Conservation (phyloP, 2,888 invertebrate species). For the Acleris sparsana region DNA sequence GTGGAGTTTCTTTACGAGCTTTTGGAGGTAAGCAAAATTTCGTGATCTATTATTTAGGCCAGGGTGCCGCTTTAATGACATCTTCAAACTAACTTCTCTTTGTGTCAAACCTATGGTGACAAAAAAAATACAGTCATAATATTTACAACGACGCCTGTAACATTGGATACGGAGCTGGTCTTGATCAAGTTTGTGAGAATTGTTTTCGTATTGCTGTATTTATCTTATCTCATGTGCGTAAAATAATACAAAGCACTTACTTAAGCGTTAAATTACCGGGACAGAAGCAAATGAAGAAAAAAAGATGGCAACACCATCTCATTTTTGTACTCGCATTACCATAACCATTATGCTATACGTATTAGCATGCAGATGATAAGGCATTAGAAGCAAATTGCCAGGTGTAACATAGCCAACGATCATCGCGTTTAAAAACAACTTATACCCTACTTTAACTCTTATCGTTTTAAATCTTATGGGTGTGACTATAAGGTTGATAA, state of each 20-base stretch:
- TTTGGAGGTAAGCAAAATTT: slow-evolving; percentile 60
- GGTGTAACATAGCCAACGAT: slow-evolving; percentile 14
- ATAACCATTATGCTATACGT: neutral
- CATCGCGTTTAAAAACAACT: neutral
- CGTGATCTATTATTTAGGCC: neutral
- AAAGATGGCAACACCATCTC: neutral
- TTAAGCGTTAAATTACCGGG: neutral
- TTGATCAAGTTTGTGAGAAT: too few species aligned
- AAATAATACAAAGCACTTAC: neutral
- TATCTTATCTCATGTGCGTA: neutral
- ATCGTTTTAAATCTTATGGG: neutral
- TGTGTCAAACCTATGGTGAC: neutral
- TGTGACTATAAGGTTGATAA: neutral
- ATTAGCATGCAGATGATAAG: slow-evolving; percentile 14
- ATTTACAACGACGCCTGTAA: too few species aligned
- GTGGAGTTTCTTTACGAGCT: slow-evolving; percentile 73
- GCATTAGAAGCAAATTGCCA: slow-evolving; percentile 22
- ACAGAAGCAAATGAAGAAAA: neutral
- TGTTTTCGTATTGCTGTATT: too few species aligned
- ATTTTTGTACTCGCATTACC: neutral
- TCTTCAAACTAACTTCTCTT: neutral
- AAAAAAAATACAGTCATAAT: too few species aligned
- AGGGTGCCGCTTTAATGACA: neutral
- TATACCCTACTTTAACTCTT: neutral
- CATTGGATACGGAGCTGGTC: too few species aligned